phyloP scores from a whole-genome alignment of 2,888 invertebrate species.

The Galerucella nymphaeae region DNA sequence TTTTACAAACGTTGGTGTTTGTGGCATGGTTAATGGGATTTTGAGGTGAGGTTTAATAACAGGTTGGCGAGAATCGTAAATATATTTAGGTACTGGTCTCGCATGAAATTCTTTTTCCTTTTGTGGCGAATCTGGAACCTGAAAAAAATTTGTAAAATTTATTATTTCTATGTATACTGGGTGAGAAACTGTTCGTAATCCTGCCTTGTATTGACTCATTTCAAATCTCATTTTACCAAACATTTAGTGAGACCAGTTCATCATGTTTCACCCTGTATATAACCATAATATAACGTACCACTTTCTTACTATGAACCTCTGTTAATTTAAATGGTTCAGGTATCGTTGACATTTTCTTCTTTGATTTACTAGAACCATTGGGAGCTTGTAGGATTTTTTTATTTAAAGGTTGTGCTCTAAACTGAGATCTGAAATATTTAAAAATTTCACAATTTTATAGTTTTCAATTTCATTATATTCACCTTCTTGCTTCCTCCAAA shows the following conservation, averaged over 20 bases:
- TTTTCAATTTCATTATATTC: slow-evolving; percentile 40
- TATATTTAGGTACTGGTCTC: slow-evolving; percentile 71
- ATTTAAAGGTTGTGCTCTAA: slow-evolving; percentile 76
- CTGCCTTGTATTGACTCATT: too few relatives aligned
- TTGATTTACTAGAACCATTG: slow-evolving; percentile 51
- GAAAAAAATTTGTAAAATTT: background rate
- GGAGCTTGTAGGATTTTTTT: slow-evolving; percentile 70
- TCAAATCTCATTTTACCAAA: too few relatives aligned
- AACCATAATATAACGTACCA: slow-evolving; percentile 2
- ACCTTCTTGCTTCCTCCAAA: slow-evolving; percentile 73
- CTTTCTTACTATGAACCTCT: slow-evolving; percentile 41
- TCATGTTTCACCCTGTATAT: too few relatives aligned
- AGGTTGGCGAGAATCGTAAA: slow-evolving; percentile 63
- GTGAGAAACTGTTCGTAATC: too few relatives aligned
- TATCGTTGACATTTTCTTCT: slow-evolving; percentile 70
- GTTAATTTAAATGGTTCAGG: slow-evolving; percentile 76
- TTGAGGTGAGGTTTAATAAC: slow-evolving; percentile 38
- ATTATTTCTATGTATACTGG: too few relatives aligned
- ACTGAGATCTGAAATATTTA: slow-evolving; percentile 66
- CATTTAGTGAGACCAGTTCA: too few relatives aligned
- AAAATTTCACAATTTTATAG: slow-evolving; percentile 17
- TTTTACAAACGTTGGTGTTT: slow-evolving; percentile 51
- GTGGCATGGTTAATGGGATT: slow-evolving; percentile 40
- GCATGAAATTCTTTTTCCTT: slow-evolving; percentile 68
- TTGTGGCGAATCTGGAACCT: slow-evolving; percentile 34